Evolutionary conservation across 1,140 invertebrate genomes (phyloP), one percentile per base, ranked within the genome.

Genomic region (Drosophila sproati): DNA sequence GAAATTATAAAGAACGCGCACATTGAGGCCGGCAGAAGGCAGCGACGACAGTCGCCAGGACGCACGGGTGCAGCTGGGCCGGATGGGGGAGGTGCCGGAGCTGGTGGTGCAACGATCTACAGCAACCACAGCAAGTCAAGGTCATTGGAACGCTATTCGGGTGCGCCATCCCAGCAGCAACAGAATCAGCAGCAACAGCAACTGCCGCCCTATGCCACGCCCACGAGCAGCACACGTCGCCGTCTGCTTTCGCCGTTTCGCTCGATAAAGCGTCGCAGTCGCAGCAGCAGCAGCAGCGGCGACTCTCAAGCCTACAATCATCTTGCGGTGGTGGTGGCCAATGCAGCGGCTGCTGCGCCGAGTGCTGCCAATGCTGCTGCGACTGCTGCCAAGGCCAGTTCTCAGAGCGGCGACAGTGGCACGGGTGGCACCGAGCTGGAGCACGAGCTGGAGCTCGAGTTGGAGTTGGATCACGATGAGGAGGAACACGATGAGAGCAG

Each of bases 201-300:
- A 43, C 39, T 82, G 52, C 70, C 90, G 5, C 80, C 85, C 72
- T 76, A 86, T 72, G 67, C 72, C 88, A 92, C 91, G 77, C 91
- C 91, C 51, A 91, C 78, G 3, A 50, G 82, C 66, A 80, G 68
- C 54, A 77, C 83, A 12, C 74, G 87, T 6, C 90, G 86, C 4
- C 91, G 91, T n/a, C 66, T 92, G n/a, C 82, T 92, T 2, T 78
- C 91, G 28, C 91, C 91, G 28, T 92, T 92, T 57, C 89, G 89
- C 2, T 91, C 91, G 0, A 73, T 92, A 60, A 91, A 91, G 69
- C 81, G 91, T 5, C 91, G 91, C 78, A 92, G 91, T 75, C 90
- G 91, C 45, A 92, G 91, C 83, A 92, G 91, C 73, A 91, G 86
- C 77, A 91, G 90, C 80, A 92, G 91, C 73, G 89, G 80, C 50